These are phyloP conservation scores for Syrista parreyssii DNA, from an alignment of 2,888 invertebrate genomes.

Conservation along the genomic window DNA sequence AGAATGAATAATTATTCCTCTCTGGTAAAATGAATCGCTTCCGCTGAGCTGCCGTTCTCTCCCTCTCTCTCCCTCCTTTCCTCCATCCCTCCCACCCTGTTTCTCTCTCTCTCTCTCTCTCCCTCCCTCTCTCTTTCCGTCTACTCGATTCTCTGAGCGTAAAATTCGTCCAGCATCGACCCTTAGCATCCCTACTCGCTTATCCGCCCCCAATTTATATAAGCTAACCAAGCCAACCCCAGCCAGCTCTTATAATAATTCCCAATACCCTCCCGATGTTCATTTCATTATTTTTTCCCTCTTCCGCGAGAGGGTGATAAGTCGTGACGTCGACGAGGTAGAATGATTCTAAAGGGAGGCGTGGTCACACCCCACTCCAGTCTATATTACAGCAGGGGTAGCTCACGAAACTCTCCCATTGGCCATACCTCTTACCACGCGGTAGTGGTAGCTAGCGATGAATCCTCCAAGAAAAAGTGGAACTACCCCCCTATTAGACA, in stretches of 20 bases:
- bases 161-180: conserved; percentile 2
- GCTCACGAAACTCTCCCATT: conserved; percentile 52
- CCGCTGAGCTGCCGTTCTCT: conserved; percentile 16
- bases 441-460: conserved; percentile 9
- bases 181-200: conserved; percentile 4
- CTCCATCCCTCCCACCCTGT: background rate
- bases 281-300: conserved; percentile 64
- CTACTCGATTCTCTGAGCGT: conserved; percentile 33
- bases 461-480: conserved; percentile 39
- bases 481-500: conserved; percentile 33
- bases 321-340: conserved; percentile 62
- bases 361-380: conserved; percentile 51
- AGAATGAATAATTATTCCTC: conserved; percentile 47
- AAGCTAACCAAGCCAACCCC: conserved; percentile 37
- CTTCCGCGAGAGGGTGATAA: conserved; percentile 61
- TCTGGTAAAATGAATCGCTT: conserved; percentile 40
- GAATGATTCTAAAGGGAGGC: conserved; percentile 58
- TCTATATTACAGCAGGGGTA: conserved; percentile 29
- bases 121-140: conserved; percentile 9
- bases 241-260: conserved; percentile 62
- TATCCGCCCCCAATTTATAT: conserved; percentile 47
- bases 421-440: conserved; percentile 37
- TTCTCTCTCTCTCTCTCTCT: conserved; percentile 12
- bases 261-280: conserved; percentile 61
- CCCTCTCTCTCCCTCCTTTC: background rate